Percentiles rank a stretch among this genome's conserved stretches.
Evolutionary conservation across 64 coral and sea anemone species (phyloP).

Genomic region (Stichodactyla helianthus): DNA sequence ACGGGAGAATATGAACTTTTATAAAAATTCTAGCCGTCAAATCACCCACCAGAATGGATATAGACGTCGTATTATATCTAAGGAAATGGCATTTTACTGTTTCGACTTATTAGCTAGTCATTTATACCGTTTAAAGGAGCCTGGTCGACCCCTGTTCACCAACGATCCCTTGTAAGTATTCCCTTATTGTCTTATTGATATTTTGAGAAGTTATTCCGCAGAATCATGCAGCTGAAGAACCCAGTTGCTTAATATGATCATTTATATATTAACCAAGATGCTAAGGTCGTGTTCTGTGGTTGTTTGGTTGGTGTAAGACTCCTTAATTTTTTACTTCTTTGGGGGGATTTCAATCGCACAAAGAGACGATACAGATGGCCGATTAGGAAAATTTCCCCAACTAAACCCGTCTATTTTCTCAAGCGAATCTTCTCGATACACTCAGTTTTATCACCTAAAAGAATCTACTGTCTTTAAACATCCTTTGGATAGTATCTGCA

Average conservation of each 20-base stretch:
- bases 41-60: slow-evolving; percentile 60
- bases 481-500: not conserved
- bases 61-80: slow-evolving; percentile 84
- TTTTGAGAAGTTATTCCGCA: not conserved
- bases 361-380: slow-evolving; percentile 14
- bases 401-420: not conserved
- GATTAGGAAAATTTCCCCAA: slow-evolving; percentile 12
- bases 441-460: not conserved
- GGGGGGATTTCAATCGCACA: not conserved
- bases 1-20: slow-evolving; percentile 82
- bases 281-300: not conserved
- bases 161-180: slow-evolving; percentile 96
- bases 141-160: slow-evolving; percentile 89
- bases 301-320: not conserved
- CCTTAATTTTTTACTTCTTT: not conserved
- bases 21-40: slow-evolving; percentile 81
- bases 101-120: slow-evolving; percentile 93
- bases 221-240: slow-evolving; percentile 8
- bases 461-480: not conserved
- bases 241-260: not conserved
- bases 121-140: slow-evolving; percentile 76
- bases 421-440: not conserved
- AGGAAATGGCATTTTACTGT: slow-evolving; percentile 99
- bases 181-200: slow-evolving; percentile 22
- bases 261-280: not conserved